Evolutionary conservation across 1,140 invertebrate species (phyloP).

Genomic region (Zophobas morio): DNA sequence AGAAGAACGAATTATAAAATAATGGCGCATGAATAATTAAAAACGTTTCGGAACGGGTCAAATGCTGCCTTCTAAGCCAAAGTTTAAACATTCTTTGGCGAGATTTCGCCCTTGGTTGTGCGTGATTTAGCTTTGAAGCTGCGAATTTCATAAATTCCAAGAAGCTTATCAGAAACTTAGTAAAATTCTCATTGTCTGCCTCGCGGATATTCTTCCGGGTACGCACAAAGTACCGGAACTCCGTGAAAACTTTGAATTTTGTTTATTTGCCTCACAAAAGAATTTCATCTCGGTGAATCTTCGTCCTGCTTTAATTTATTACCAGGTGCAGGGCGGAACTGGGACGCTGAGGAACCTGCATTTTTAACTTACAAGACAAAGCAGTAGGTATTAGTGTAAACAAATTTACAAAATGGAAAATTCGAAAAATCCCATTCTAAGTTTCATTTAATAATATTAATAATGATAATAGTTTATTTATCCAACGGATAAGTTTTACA

Average conservation of each 20-base stretch:
- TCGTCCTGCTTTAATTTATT: slow-evolving; percentile 31
- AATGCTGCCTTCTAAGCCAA: slow-evolving; percentile 39
- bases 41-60: slow-evolving; percentile 44
- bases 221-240: slow-evolving; percentile 39
- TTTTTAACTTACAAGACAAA: no score
- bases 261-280: slow-evolving; percentile 38
- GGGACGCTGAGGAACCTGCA: not conserved
- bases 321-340: not conserved
- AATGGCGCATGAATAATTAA: slow-evolving; percentile 50
- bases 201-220: slow-evolving; percentile 47
- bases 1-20: slow-evolving; percentile 48
- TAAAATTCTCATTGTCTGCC: slow-evolving; percentile 49
- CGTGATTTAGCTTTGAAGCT: slow-evolving; percentile 50
- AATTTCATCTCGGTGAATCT: slow-evolving; percentile 32
- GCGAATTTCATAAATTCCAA: slow-evolving; percentile 50
- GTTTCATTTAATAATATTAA: no score
- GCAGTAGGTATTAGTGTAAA: no score
- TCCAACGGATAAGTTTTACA: no score
- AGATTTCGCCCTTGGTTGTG: slow-evolving; percentile 44
- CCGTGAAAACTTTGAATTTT: slow-evolving; percentile 32
- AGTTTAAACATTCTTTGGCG: slow-evolving; percentile 47
- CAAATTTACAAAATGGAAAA: no score
- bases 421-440: no score
- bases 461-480: no score
- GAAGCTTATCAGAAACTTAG: slow-evolving; percentile 49